Percentiles rank a stretch among this genome's conserved stretches.
Conservation (phyloP, 2,113 vertebrate species). For the Saimiri boliviensis region DNA sequence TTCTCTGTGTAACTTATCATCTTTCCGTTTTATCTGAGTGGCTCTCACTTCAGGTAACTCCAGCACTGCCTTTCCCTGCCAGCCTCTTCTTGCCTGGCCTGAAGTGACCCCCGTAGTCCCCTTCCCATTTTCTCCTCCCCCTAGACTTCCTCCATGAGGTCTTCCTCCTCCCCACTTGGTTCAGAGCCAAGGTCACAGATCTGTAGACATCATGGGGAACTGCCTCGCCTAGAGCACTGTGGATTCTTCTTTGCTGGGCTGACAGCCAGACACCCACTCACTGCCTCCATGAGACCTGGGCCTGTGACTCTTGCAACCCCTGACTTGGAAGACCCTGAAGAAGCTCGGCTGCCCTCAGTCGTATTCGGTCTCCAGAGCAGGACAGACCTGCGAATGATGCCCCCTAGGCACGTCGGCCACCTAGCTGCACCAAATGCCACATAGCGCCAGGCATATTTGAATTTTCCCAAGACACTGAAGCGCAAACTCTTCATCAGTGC, state of each 20-base stretch:
- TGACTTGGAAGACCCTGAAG: neutral
- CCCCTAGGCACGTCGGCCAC: rapidly evolving
- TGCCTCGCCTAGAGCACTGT: neutral
- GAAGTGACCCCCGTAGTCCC: constrained; percentile 45
- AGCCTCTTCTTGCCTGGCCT: constrained; percentile 58
- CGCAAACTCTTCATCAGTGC: neutral
- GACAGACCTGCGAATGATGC: rapidly evolving
- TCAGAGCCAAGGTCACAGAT: constrained; percentile 39
- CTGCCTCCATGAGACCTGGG: neutral
- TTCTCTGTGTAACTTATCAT: constrained; percentile 67
- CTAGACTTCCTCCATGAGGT: neutral
- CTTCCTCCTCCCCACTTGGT: neutral
- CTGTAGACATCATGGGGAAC: neutral
- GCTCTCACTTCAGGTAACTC: constrained; percentile 70
- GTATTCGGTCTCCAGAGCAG: neutral
- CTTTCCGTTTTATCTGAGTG: constrained; percentile 74
- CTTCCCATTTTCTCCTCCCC: neutral
- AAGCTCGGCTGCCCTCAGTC: rapidly evolving
- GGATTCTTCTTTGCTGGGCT: neutral
- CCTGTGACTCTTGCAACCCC: neutral
- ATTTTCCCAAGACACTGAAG: neutral
- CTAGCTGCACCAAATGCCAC: neutral
- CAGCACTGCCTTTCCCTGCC: constrained; percentile 63
- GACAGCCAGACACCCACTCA: neutral
- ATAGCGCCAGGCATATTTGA: rapidly evolving